Conservation (phyloP, 2,888 invertebrate species). For the Meiosimyza decipiens region DNA sequence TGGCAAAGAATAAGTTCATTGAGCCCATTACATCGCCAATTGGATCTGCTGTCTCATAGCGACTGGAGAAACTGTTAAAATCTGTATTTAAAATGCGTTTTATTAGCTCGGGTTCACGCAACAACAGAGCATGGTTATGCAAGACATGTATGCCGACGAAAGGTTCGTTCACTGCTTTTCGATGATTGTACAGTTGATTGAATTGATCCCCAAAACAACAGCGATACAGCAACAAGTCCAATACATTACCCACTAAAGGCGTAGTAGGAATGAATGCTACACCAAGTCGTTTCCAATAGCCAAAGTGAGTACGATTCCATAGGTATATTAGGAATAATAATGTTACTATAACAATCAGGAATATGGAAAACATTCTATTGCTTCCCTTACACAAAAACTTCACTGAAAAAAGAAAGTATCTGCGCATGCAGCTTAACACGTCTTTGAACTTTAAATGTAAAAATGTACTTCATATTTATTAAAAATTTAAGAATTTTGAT, state of each 20-base stretch:
- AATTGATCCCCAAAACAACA: conserved; percentile 60
- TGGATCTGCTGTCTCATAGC: conserved; percentile 56
- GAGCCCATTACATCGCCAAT: conserved; percentile 63
- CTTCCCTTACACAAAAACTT: no score
- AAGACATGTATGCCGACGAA: conserved; percentile 65
- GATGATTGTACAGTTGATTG: conserved; percentile 57
- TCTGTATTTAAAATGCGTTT: conserved; percentile 67
- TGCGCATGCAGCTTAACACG: no score
- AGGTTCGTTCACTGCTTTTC: conserved; percentile 45
- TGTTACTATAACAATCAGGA: no score
- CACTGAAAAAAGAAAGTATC: no score
- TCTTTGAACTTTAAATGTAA: no score
- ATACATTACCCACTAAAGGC: conserved; percentile 66
- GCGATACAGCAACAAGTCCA: conserved; percentile 55
- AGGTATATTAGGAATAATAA: neutral
- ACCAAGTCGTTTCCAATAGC: conserved; percentile 57
- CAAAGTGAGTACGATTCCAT: conserved; percentile 61
- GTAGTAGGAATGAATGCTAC: conserved; percentile 58
- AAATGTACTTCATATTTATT: no score
- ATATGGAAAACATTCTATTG: no score
- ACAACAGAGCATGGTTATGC: conserved; percentile 65
- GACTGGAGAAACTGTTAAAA: conserved; percentile 62
- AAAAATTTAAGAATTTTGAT: no score
- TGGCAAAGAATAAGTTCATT: conserved; percentile 65
- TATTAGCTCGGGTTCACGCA: conserved; percentile 66